Percentiles rank a stretch among this genome's conserved stretches.
Evolutionary conservation across 2,888 invertebrate species (phyloP).

Genomic region (Aporophyla nigra): DNA sequence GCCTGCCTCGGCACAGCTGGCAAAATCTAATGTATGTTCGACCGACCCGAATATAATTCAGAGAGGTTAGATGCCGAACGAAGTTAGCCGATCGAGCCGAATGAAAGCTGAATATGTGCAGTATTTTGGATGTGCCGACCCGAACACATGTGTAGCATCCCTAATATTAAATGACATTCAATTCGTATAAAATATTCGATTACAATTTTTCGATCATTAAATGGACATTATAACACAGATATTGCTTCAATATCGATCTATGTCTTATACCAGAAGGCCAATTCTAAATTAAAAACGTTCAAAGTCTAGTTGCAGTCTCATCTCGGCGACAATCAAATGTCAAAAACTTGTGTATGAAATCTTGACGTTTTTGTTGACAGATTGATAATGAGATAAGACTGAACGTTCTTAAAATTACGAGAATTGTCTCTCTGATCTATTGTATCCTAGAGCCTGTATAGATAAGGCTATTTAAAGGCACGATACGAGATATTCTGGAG

Average conservation of each 20-base stretch:
- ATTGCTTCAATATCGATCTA: conserved; percentile 34
- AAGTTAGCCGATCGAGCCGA: not conserved
- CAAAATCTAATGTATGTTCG: no score
- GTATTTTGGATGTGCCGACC: not conserved
- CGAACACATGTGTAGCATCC: not conserved
- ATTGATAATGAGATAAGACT: no score
- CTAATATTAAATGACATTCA: not conserved
- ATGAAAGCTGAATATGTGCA: no score
- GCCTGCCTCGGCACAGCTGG: no score
- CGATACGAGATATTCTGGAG: not conserved
- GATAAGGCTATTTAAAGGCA: not conserved
- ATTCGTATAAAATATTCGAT: conserved; percentile 9
- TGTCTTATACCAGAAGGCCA: not conserved
- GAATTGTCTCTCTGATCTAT: not conserved
- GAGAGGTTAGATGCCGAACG: not conserved
- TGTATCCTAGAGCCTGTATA: not conserved
- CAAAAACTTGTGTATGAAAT: no score
- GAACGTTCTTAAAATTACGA: no score
- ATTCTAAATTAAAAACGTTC: no score
- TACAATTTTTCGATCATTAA: not conserved
- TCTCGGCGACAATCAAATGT: no score
- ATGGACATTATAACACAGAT: conserved; percentile 24
- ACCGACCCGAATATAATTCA: not conserved
- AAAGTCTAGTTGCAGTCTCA: no score
- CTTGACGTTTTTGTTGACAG: no score